A percentile compares a stretch with the other conserved stretches of the same genome.
These are phyloP conservation scores for Phyllotis vaccarum DNA, from an alignment of 2,797 vertebrate genomes.

Conservation along the genomic window DNA sequence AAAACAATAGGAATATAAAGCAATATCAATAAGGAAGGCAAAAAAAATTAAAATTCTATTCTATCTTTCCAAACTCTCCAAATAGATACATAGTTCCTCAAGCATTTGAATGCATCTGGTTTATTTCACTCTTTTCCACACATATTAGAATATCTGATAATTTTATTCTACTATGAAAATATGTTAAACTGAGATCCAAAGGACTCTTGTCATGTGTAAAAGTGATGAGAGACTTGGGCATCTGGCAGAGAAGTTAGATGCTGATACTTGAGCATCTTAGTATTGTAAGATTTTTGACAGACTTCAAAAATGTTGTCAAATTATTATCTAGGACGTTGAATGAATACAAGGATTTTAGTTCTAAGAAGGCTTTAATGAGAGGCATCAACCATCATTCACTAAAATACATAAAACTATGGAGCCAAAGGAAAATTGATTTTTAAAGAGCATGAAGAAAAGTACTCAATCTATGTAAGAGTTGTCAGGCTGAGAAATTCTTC, in stretches of 20 bases:
- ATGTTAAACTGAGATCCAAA: constrained; percentile 38
- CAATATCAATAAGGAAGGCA: neutral
- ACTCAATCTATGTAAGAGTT: constrained; percentile 65
- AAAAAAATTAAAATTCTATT: neutral
- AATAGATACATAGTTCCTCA: neutral
- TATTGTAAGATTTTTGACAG: constrained; percentile 63
- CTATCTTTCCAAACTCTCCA: neutral
- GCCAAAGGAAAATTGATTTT: constrained; percentile 76
- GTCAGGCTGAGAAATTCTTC: constrained; percentile 63
- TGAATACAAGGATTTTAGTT: constrained; percentile 63
- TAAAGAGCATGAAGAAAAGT: constrained; percentile 73
- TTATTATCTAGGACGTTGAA: constrained; percentile 71
- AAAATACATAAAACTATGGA: constrained; percentile 73
- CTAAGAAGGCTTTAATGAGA: constrained; percentile 70
- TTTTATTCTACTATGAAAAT: neutral
- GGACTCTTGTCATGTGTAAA: neutral
- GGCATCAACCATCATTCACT: constrained; percentile 74
- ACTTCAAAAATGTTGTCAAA: constrained; percentile 71
- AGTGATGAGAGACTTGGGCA: neutral
- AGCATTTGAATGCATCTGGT: neutral
- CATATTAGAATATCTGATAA: neutral
- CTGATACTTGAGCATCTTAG: constrained; percentile 15
- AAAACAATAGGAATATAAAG: neutral
- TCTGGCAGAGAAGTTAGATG: neutral
- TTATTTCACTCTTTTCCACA: neutral